A percentile compares a stretch with the other conserved stretches of the same genome.
Evolutionary conservation across 2,888 invertebrate species (phyloP).

Genomic region (Pandemis heparana): DNA sequence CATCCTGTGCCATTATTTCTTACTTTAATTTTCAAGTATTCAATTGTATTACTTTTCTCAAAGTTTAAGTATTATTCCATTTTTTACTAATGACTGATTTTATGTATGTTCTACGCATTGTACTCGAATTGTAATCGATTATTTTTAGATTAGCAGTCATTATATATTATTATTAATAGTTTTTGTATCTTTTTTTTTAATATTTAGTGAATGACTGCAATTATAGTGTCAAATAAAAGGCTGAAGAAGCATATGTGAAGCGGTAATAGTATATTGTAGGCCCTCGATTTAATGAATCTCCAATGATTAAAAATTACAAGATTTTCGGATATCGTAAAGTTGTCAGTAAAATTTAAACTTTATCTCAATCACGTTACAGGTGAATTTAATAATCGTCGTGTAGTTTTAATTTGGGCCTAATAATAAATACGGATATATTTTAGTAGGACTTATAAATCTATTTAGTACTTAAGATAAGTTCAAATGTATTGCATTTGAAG

Average conservation of each 20-base stretch:
- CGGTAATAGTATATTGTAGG: constrained; percentile 7
- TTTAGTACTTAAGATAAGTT: constrained; percentile 42
- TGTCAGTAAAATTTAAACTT: background rate
- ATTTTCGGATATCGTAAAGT: background rate
- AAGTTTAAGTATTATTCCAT: constrained; percentile 32
- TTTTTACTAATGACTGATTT: constrained; percentile 40
- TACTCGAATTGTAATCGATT: constrained; percentile 42
- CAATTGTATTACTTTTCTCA: constrained; percentile 36
- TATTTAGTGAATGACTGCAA: constrained; percentile 21
- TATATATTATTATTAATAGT: constrained; percentile 25
- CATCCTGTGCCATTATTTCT: constrained; percentile 26
- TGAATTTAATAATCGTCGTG: constrained; percentile 4
- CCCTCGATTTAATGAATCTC: constrained; percentile 3
- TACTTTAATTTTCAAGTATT: constrained; percentile 30
- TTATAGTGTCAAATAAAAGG: constrained; percentile 33
- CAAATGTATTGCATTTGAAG: constrained; percentile 41
- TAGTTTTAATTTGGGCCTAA: constrained; percentile 28
- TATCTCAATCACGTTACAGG: background rate
- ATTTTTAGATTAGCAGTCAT: constrained; percentile 33
- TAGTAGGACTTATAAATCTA: constrained; percentile 40
- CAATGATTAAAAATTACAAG: background rate
- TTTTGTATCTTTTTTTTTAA: constrained; percentile 31
- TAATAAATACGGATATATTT: constrained; percentile 39
- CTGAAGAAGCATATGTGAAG: constrained; percentile 25
- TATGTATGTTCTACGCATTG: constrained; percentile 24